These are phyloP conservation scores for Microctonus hyperodae DNA, from an alignment of 2,888 invertebrate genomes.

Conservation along the genomic window DNA sequence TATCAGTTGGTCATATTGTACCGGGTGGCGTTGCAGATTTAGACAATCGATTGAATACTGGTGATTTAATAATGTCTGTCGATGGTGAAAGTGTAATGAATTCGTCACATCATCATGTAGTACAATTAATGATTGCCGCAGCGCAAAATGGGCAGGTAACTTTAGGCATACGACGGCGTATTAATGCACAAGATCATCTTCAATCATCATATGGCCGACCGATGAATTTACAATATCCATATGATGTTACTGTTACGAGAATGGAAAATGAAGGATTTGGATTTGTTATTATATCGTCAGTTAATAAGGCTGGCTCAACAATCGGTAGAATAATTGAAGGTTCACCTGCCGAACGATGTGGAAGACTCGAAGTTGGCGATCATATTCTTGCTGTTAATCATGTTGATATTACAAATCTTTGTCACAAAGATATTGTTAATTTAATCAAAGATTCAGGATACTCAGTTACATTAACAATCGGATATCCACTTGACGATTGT, in stretches of 20 bases:
- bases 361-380: conserved; percentile 90
- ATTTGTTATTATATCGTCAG: conserved; percentile 97
- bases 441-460: conserved; percentile 96
- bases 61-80: conserved; percentile 94
- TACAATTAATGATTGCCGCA: conserved; percentile 89
- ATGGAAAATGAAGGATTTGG: conserved; percentile 97
- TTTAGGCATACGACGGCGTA: conserved; percentile 74
- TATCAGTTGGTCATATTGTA: conserved; percentile 96
- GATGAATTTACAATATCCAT: conserved; percentile 69
- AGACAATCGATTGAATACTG: conserved; percentile 88
- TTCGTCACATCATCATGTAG: conserved; percentile 92
- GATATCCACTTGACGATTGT: conserved; percentile 70
- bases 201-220: conserved; percentile 52
- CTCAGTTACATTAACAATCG: conserved; percentile 85
- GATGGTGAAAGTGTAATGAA: conserved; percentile 85
- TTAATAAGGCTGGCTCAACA: conserved; percentile 86
- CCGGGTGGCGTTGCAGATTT: conserved; percentile 93
- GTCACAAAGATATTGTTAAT: conserved; percentile 96
- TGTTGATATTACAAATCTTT: conserved; percentile 87
- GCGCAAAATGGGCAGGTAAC: conserved; percentile 87
- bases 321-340: conserved; percentile 95
- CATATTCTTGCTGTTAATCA: conserved; percentile 95
- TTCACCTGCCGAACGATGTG: conserved; percentile 95
- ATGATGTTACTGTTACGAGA: conserved; percentile 90
- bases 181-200: conserved; percentile 64